Evolutionary conservation across 2,888 invertebrate genomes (phyloP).

Genomic region (Catocala fraxini): DNA sequence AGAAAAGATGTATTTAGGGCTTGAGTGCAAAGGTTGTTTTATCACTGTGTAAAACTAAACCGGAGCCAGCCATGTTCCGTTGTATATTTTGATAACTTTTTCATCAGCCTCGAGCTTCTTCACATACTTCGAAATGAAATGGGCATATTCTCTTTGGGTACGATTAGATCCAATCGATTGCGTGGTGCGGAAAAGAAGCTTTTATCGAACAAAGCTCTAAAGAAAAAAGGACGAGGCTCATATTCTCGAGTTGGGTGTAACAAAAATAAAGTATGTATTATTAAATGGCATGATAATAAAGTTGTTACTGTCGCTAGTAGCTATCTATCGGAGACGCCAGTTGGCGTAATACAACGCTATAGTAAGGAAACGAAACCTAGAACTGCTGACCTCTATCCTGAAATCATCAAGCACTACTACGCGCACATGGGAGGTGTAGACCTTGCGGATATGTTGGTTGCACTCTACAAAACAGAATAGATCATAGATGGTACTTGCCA

Average conservation of each 20-base stretch:
- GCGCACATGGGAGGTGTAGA: conserved; percentile 24
- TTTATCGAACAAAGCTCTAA: conserved; percentile 4
- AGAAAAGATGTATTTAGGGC: too few species aligned
- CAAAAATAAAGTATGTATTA: conserved; percentile 26
- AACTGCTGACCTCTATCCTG: conserved; percentile 4
- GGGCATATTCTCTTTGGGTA: background rate
- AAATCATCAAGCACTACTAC: conserved; percentile 21
- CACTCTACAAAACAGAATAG: conserved; percentile 47
- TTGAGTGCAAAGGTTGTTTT: too few species aligned
- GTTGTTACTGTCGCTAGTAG: conserved; percentile 34
- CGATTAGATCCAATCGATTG: background rate
- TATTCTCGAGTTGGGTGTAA: conserved; percentile 20
- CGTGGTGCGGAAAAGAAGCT: background rate
- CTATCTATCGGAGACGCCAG: conserved; percentile 29
- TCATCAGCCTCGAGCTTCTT: background rate
- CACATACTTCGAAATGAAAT: background rate
- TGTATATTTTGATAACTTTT: too few species aligned
- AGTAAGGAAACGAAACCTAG: conserved; percentile 5
- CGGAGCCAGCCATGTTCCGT: too few species aligned
- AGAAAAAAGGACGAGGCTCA: conserved; percentile 27
- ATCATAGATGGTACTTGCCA: conserved; percentile 47
- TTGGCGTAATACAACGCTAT: conserved; percentile 5
- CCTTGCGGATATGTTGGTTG: conserved; percentile 49
- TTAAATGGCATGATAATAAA: conserved; percentile 44
- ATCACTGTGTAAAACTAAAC: too few species aligned